Base-by-base conservation (phyloP, 2,888 invertebrate genomes). In the Andrena dorsata region DNA sequence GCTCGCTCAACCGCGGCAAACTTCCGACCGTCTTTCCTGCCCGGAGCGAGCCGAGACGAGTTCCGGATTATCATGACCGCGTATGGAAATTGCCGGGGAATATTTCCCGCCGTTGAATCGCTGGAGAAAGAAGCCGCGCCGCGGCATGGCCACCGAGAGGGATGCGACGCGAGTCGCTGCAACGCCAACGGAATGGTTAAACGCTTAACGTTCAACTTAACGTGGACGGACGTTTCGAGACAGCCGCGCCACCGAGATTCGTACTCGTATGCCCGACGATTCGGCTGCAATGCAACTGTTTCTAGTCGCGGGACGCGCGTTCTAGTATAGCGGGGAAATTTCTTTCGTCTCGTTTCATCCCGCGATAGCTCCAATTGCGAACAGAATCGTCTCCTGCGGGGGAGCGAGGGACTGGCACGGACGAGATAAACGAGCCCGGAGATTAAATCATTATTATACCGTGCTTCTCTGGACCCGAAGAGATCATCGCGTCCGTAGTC, bases 381-480 rank as follows among this genome's bases (percentile, higher is more conserved):
- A 49, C n/a, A 41, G 5, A 16, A 41, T 4, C 41, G 16, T 3
- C 13, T 41, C 4, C 4, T 0, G 2, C n/a, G n/a, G 82, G 20
- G 49, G 5, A 20, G 28, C 49, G 28, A n/a, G 51, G n/a, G 2
- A 10, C 2, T 20, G 13, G 30, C 47, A 2, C 3, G 47, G 47
- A 35, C 51, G 61, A 71, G 71, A 87, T 85, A 84, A 88, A 85
- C 78, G 82, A 84, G 76, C 49, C 75, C 7, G 32, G 60, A 86
- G 84, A 89, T 88, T 86, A 86, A 90, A 89, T 86, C 78, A 90
- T 88, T 88, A 82, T 88, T 84, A 85, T 87, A 83, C 84, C 70
- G 61, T 32, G 32, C 72, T 68, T 51, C 28, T 23, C 74, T 41
- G 41, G 41, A 41, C 0, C 13, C 41, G 41, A 16, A 5, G 13